Percentiles rank a stretch among this genome's conserved stretches.
Evolutionary conservation across 1,140 invertebrate species (phyloP).

Genomic region (Neuroterus valhalla): DNA sequence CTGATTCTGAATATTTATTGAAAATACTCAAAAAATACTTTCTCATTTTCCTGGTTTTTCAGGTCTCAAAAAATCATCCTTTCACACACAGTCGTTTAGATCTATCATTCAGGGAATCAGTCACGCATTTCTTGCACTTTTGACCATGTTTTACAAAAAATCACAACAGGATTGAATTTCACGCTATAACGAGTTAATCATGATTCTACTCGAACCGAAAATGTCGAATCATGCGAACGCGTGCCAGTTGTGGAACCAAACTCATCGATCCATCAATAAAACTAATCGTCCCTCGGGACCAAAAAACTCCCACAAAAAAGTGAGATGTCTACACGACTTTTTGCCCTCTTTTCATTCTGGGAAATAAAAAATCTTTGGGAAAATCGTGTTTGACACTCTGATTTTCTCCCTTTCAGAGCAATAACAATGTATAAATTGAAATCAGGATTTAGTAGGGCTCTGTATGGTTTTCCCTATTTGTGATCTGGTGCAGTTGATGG

Average conservation of each 20-base stretch:
- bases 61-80: neutral
- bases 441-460: too few relatives aligned
- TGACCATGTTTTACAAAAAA: slow-evolving; percentile 4
- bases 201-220: slow-evolving; percentile 1
- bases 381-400: too few relatives aligned
- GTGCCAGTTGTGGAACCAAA: neutral
- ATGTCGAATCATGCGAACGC: neutral
- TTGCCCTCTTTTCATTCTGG: too few relatives aligned
- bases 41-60: too few relatives aligned
- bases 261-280: neutral
- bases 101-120: slow-evolving; percentile 10
- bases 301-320: neutral
- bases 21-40: too few relatives aligned
- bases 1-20: too few relatives aligned
- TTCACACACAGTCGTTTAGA: neutral
- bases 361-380: too few relatives aligned
- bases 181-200: slow-evolving; percentile 28
- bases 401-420: too few relatives aligned
- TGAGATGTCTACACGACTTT: neutral
- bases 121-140: slow-evolving; percentile 9
- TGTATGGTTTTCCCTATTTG: too few relatives aligned
- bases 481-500: too few relatives aligned
- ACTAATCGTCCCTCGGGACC: neutral
- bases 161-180: slow-evolving; percentile 16
- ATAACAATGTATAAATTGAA: too few relatives aligned